Evolutionary conservation across 64 coral and sea anemone genomes (phyloP).

Genomic region (Dendrophyllia cribrosa): DNA sequence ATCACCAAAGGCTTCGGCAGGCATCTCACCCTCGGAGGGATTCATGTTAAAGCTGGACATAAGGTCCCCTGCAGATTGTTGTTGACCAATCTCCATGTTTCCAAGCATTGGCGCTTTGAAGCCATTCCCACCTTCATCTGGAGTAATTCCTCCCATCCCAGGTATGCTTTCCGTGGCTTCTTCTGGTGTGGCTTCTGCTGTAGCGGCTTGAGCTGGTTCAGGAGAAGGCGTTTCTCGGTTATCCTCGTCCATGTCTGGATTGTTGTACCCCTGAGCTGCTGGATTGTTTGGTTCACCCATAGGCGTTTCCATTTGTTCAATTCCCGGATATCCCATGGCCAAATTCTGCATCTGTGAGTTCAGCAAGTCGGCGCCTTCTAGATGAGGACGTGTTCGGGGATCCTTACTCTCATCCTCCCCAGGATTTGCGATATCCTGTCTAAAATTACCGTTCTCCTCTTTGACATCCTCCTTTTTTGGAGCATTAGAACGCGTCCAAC

Average conservation of each 20-base stretch:
- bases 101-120: not conserved
- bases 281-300: not conserved
- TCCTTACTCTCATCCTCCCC: not conserved
- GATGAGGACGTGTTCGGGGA: slow-evolving; percentile 29
- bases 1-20: slow-evolving; percentile 10
- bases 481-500: slow-evolving; percentile 59
- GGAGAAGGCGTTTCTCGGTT: not conserved
- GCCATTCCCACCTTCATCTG: not conserved
- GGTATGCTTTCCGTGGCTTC: not conserved
- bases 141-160: not conserved
- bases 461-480: slow-evolving; percentile 59
- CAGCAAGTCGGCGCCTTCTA: slow-evolving; percentile 20
- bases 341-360: slow-evolving; percentile 14
- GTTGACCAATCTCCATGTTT: not conserved
- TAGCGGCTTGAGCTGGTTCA: not conserved
- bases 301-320: slow-evolving; percentile 26
- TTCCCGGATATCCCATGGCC: slow-evolving; percentile 40
- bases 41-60: slow-evolving; percentile 13
- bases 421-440: slow-evolving; percentile 81
- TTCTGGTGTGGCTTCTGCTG: not conserved
- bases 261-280: not conserved
- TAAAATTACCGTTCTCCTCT: slow-evolving; percentile 50
- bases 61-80: not conserved
- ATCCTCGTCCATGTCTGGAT: not conserved
- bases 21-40: slow-evolving; percentile 16